phyloP scores from a whole-genome alignment of 2,113 vertebrate genomes.

The Oxyura jamaicensis region DNA sequence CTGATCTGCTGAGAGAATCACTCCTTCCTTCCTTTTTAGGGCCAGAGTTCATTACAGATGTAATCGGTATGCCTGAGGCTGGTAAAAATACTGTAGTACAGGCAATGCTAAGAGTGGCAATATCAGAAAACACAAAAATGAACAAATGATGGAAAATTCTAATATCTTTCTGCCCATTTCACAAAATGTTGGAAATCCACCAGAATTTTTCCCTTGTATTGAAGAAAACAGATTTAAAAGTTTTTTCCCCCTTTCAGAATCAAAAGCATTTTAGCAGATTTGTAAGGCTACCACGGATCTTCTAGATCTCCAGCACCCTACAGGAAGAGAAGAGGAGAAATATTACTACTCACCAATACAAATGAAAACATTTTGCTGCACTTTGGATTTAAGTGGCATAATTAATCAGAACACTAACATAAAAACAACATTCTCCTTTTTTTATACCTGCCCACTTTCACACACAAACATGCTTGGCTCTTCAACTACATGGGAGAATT shows the following conservation, averaged over 20 bases:
- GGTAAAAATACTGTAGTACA: conserved; percentile 82
- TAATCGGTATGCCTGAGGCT: conserved; percentile 77
- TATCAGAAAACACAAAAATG: conserved; percentile 83
- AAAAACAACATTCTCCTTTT: conserved; percentile 25
- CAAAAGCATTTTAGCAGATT: conserved; percentile 86
- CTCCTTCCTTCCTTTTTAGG: conserved; percentile 71
- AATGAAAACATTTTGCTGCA: conserved; percentile 50
- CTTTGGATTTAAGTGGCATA: conserved; percentile 67
- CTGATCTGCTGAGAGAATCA: conserved; percentile 71
- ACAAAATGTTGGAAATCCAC: conserved; percentile 87
- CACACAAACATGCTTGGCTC: neutral
- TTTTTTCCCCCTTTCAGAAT: conserved; percentile 87
- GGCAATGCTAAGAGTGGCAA: conserved; percentile 84
- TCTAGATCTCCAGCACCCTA: conserved; percentile 95
- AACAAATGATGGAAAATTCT: conserved; percentile 86
- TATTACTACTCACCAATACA: conserved; percentile 75
- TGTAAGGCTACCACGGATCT: conserved; percentile 97
- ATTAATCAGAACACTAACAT: conserved; percentile 27
- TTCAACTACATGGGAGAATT: neutral
- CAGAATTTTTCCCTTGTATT: conserved; percentile 85
- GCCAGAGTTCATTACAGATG: conserved; percentile 77
- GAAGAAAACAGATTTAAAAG: conserved; percentile 83
- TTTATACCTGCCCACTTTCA: neutral
- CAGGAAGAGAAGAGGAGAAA: conserved; percentile 83
- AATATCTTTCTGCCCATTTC: conserved; percentile 84